Percentiles rank a stretch among this genome's conserved stretches.
These are phyloP conservation scores for Parauchenoglanis punctatus DNA, from an alignment of 2,797 vertebrate genomes.

Conservation along the genomic window DNA sequence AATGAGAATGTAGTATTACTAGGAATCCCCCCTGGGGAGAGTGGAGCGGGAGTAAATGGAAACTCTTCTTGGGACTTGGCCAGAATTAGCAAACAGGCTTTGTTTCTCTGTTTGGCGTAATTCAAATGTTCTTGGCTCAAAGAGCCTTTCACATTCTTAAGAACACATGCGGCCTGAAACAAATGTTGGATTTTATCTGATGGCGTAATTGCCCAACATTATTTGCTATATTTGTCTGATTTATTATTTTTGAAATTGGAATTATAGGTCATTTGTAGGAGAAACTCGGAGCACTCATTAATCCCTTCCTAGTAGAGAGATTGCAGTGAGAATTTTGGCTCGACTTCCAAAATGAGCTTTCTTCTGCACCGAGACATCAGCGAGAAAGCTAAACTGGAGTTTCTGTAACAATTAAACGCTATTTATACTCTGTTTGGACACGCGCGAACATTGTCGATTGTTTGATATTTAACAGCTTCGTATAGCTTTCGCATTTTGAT, in stretches of 20 bases:
- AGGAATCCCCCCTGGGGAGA: background rate
- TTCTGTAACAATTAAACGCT: background rate
- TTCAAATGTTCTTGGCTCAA: background rate
- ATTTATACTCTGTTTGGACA: background rate
- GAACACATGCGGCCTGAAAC: slow-evolving; percentile 6
- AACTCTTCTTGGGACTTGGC: slow-evolving; percentile 3
- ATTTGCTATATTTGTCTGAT: background rate
- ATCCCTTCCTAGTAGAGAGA: background rate
- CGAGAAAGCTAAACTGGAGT: background rate
- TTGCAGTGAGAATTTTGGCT: background rate
- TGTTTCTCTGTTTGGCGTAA: background rate
- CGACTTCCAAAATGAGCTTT: background rate
- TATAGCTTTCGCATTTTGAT: background rate
- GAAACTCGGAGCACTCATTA: background rate
- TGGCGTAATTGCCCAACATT: background rate
- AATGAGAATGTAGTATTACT: slow-evolving; percentile 7
- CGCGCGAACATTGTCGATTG: background rate
- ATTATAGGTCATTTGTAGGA: slow-evolving; percentile 7
- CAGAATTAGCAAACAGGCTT: background rate
- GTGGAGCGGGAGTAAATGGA: background rate
- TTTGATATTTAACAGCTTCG: background rate
- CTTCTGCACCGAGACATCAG: background rate
- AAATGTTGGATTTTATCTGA: slow-evolving; percentile 26
- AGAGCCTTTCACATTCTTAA: background rate
- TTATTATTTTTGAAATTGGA: background rate